phyloP scores from a whole-genome alignment of 1,140 invertebrate species.

The Sogatella furcifera region DNA sequence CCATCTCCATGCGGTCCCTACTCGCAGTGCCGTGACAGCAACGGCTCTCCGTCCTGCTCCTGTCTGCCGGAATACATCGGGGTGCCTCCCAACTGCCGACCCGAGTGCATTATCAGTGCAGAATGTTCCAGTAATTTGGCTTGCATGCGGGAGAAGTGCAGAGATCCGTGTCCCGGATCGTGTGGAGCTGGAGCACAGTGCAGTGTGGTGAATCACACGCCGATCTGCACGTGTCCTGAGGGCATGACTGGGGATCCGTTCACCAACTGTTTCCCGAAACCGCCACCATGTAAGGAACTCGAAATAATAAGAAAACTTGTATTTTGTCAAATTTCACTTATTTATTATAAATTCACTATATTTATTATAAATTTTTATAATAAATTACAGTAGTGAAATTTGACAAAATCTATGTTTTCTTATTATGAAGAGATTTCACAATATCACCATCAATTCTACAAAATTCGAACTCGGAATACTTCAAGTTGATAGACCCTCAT shows the following conservation, averaged over 20 bases:
- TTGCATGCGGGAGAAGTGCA: slow-evolving; percentile 53
- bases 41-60: slow-evolving; percentile 44
- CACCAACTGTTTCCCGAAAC: slow-evolving; percentile 34
- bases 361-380: too few relatives aligned
- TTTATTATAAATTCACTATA: too few relatives aligned
- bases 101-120: slow-evolving; percentile 53
- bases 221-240: slow-evolving; percentile 42
- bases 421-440: too few relatives aligned
- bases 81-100: slow-evolving; percentile 54
- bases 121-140: slow-evolving; percentile 49
- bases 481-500: too few relatives aligned
- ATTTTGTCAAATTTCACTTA: too few relatives aligned
- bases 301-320: neutral
- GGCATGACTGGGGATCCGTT: slow-evolving; percentile 43
- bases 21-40: slow-evolving; percentile 40
- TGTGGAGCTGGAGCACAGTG: slow-evolving; percentile 46
- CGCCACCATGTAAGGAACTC: slow-evolving; percentile 19
- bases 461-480: too few relatives aligned
- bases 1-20: slow-evolving; percentile 42
- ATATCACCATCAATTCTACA: too few relatives aligned
- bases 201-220: slow-evolving; percentile 40
- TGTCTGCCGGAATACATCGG: slow-evolving; percentile 49
- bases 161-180: slow-evolving; percentile 56
- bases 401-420: too few relatives aligned
- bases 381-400: too few relatives aligned